Evolutionary conservation across 2,113 vertebrate genomes (phyloP).

Genomic region (Passer domesticus): DNA sequence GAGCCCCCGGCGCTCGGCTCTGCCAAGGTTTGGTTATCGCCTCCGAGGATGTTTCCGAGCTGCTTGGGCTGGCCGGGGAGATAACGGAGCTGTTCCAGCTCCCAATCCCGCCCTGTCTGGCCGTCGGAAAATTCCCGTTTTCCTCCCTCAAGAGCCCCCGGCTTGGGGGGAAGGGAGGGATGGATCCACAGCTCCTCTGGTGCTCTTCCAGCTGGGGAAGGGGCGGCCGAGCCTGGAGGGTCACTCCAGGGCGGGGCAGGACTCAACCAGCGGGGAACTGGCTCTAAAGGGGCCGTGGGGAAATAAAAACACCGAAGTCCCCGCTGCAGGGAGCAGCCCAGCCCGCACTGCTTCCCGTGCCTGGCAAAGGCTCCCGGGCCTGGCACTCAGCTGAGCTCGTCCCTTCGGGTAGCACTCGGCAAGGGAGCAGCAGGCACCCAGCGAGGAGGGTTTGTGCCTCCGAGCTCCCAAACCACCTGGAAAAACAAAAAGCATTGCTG

Average conservation of each 20-base stretch:
- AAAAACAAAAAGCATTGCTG: not conserved
- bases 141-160: not conserved
- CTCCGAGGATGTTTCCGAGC: conserved; percentile 20
- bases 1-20: not conserved
- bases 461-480: not conserved
- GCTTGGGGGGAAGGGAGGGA: fast-evolving
- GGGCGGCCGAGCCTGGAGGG: not conserved
- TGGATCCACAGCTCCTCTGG: fast-evolving
- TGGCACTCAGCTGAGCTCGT: not conserved
- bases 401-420: not conserved
- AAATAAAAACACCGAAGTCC: not conserved
- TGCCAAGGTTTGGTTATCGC: conserved; percentile 27
- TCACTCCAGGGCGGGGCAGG: not conserved
- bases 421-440: not conserved
- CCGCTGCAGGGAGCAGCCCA: not conserved
- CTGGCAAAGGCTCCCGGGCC: fast-evolving
- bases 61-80: not conserved
- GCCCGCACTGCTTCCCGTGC: not conserved
- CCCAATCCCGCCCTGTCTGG: not conserved
- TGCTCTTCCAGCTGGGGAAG: not conserved
- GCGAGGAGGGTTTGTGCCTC: not conserved
- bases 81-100: not conserved
- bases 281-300: not conserved
- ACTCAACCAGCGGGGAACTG: not conserved
- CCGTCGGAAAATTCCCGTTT: not conserved